A percentile compares a stretch with the other conserved stretches of the same genome.
Conservation (phyloP, 2,113 vertebrate species). For the Cinclus mexicanus region DNA sequence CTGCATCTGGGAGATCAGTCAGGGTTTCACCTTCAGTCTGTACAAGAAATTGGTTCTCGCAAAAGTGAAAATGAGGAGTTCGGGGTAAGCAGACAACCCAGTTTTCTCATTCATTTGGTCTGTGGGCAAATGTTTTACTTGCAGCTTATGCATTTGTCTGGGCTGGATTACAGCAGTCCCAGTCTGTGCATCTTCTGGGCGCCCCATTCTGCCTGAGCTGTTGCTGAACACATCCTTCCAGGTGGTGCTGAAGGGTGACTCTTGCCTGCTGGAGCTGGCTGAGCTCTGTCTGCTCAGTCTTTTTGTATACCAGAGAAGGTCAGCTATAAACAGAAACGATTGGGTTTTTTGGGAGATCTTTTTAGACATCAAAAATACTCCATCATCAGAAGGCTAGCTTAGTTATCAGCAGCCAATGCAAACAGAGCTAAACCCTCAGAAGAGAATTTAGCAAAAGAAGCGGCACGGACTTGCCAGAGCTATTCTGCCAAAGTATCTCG, state of each 20-base stretch:
- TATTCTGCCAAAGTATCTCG: neutral
- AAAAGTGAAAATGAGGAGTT: neutral
- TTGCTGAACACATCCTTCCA: neutral
- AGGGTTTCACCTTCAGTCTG: neutral
- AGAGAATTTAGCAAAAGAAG: neutral
- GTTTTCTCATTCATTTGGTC: neutral
- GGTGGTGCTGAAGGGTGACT: neutral
- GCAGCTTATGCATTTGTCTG: neutral
- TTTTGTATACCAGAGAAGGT: neutral
- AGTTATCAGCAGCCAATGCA: neutral
- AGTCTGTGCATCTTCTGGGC: neutral
- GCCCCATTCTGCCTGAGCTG: neutral
- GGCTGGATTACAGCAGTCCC: neutral
- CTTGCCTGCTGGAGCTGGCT: neutral
- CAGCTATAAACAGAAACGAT: neutral
- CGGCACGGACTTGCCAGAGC: neutral
- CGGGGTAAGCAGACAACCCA: neutral
- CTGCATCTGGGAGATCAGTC: accelerated
- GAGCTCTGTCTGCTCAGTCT: neutral
- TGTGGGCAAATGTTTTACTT: neutral
- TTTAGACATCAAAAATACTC: slow-evolving; percentile 25
- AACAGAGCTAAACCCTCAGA: slow-evolving; percentile 15
- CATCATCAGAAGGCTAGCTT: slow-evolving; percentile 21
- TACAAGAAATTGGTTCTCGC: neutral
- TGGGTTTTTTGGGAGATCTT: slow-evolving; percentile 17